phyloP scores from a whole-genome alignment of 1,140 invertebrate genomes.

The Heliconius eleuchia region DNA sequence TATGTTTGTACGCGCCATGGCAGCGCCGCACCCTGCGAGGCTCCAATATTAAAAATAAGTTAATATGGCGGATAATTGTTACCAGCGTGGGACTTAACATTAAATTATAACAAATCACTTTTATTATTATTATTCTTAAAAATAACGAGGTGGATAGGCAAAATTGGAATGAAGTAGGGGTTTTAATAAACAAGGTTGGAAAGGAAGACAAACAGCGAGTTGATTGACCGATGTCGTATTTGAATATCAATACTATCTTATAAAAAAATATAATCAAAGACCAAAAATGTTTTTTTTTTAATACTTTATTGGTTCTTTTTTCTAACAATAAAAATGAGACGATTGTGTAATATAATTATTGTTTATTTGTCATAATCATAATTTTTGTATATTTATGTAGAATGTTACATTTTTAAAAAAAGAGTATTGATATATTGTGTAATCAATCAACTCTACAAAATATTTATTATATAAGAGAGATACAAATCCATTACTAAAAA shows the following conservation, averaged over 20 bases:
- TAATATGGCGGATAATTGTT: conserved; percentile 53
- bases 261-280: background rate
- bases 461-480: too few relatives aligned
- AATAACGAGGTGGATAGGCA: conserved; percentile 41
- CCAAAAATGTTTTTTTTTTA: too few relatives aligned
- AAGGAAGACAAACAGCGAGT: conserved; percentile 28
- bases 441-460: too few relatives aligned
- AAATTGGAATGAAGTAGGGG: conserved; percentile 53
- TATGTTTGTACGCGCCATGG: conserved; percentile 22
- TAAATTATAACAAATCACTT: conserved; percentile 10
- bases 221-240: background rate
- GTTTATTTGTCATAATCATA: too few relatives aligned
- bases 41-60: conserved; percentile 48
- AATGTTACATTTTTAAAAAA: background rate
- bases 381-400: background rate
- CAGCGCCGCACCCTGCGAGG: conserved; percentile 65
- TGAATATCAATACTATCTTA: background rate
- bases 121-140: conserved; percentile 29
- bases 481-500: too few relatives aligned
- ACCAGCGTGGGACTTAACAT: conserved; percentile 11
- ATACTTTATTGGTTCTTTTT: too few relatives aligned
- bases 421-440: too few relatives aligned
- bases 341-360: too few relatives aligned
- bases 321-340: too few relatives aligned
- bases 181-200: conserved; percentile 30